These are phyloP conservation scores for Plecturocebus donacophilus DNA, from an alignment of 2,113 vertebrate species.

Conservation along the genomic window DNA sequence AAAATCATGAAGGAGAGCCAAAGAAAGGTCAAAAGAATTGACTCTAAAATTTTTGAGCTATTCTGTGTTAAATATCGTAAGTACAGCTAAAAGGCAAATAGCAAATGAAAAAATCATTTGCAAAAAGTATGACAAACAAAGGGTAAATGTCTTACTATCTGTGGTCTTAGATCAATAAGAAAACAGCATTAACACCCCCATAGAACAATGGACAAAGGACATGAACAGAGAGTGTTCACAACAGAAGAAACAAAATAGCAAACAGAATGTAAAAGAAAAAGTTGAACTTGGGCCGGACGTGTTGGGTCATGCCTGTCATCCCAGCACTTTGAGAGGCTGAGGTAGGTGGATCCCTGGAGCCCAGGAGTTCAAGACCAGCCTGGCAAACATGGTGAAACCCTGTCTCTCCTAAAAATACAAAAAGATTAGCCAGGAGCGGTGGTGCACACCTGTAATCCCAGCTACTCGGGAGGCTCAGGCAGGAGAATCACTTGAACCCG, in stretches of 20 bases:
- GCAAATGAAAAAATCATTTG: slow-evolving; percentile 39
- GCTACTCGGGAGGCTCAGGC: too few species aligned
- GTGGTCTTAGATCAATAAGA: not conserved
- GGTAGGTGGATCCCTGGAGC: too few species aligned
- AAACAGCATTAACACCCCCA: not conserved
- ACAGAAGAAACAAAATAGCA: not conserved
- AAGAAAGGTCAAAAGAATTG: slow-evolving; percentile 42
- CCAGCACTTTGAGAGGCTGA: too few species aligned
- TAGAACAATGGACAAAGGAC: not conserved
- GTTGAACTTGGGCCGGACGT: not conserved
- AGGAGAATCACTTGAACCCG: too few species aligned
- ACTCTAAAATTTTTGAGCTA: not conserved
- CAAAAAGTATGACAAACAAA: not conserved
- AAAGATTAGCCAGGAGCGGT: too few species aligned
- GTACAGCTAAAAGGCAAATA: slow-evolving; percentile 26
- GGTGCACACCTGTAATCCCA: too few species aligned
- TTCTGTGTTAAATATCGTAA: slow-evolving; percentile 11
- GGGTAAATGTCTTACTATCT: not conserved
- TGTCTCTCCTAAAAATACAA: too few species aligned
- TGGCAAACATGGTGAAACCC: too few species aligned
- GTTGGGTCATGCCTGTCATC: too few species aligned
- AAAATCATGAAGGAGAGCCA: slow-evolving; percentile 53
- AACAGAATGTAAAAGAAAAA: not conserved
- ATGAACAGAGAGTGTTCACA: not conserved
- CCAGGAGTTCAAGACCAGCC: too few species aligned